Evolutionary conservation across 2,888 invertebrate species (phyloP).

Genomic region (Bibio marci): DNA sequence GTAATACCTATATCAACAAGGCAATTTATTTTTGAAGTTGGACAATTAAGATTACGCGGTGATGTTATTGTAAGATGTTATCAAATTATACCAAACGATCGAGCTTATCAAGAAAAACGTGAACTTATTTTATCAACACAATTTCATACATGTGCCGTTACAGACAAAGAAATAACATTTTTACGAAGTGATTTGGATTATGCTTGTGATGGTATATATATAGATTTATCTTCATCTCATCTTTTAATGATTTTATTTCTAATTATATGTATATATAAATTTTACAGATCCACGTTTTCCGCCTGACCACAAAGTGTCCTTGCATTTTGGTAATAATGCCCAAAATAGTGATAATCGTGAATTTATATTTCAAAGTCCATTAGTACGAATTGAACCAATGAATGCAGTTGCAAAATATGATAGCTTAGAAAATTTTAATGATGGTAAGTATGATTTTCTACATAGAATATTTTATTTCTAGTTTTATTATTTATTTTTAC

Average conservation of each 20-base stretch:
- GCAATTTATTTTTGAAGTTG: conserved; percentile 53
- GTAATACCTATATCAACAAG: conserved; percentile 22
- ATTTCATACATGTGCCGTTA: conserved; percentile 88
- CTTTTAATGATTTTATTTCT: too few species aligned
- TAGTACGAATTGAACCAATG: conserved; percentile 14
- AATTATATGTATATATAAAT: not conserved
- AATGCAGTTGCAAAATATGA: conserved; percentile 13
- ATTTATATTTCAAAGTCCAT: conserved; percentile 16
- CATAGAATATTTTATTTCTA: not conserved
- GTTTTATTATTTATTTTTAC: not conserved
- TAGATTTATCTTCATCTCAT: too few species aligned
- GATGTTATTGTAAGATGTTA: conserved; percentile 87
- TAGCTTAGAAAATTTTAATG: conserved; percentile 14
- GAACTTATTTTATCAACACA: conserved; percentile 74
- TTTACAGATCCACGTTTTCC: conserved; percentile 16
- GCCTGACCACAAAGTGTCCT: conserved; percentile 14
- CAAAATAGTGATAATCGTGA: conserved; percentile 7
- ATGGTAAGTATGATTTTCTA: conserved; percentile 12
- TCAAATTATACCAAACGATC: conserved; percentile 36
- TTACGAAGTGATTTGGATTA: conserved; percentile 74
- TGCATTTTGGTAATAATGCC: conserved; percentile 12
- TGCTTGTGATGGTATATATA: conserved; percentile 55
- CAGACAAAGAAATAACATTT: conserved; percentile 69
- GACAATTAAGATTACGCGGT: conserved; percentile 41
- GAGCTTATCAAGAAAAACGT: conserved; percentile 25